Evolutionary conservation across 2,797 vertebrate genomes (phyloP), one percentile per base, ranked within the genome.

Genomic region (Cyprinodon diabolis): DNA sequence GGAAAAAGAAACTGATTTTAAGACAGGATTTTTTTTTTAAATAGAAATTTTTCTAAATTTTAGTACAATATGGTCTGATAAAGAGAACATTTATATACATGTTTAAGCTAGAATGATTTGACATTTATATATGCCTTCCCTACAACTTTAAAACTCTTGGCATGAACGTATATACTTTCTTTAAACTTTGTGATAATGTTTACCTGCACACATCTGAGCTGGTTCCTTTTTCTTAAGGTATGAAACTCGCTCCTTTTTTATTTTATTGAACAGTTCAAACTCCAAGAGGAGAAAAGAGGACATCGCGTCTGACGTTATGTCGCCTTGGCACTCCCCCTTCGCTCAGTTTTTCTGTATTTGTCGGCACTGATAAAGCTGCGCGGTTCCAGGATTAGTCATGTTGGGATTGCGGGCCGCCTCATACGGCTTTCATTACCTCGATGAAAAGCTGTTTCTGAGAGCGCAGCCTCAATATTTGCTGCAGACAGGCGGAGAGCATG

Each of bases 301-400:
- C 58, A 57, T 75, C 80, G 58, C 79, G 87, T 73, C 83, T 83
- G 76, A 69, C 88, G 79, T 84, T 84, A 84, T 82, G 74, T 57
- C 60, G 63, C 77, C 71, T 23, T 40, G 60, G 75, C 71, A 68
- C 72, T 30, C 25, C 66, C 73, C 71, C 74, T 78, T 74, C 75
- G 67, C 84, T 82, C 37, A 58, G 30, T 30, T 30, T 3, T 30
- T 30, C 30, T 76, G 52, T 73, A 85, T 90, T 87, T 84, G 88
- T 87, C 79, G 51, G 78, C 77, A 19, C 85, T 87, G 89, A 90
- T 78, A 76, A 75, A 86, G 84, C 75, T 19, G 49, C 75, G 14
- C 73, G 15, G 84, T 79, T 92, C 81, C 82, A 75, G 89, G 77
- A 84, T 92, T 90, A 91, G 86, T 94, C 91, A 93, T 89, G 84